Evolutionary conservation across 2,797 vertebrate genomes (phyloP).

Genomic region (Betta splendens): DNA sequence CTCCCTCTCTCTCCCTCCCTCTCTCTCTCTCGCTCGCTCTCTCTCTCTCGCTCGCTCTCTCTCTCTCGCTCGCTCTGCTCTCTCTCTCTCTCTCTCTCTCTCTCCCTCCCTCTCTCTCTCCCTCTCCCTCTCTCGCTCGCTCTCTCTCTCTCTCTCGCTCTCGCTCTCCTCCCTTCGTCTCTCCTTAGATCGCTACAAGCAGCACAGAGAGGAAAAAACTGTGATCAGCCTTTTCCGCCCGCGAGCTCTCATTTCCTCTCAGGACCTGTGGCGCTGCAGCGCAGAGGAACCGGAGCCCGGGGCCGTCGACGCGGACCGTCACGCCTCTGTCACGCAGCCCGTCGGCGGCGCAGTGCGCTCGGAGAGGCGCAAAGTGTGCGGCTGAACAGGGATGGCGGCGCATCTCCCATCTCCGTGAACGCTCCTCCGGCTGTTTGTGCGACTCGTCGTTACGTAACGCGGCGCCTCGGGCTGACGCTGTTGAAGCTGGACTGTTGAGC

Average conservation of each 20-base stretch:
- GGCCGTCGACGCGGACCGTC: background rate
- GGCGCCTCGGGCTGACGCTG: conserved; percentile 28
- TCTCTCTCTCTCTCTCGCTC: conserved; percentile 16
- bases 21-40: conserved; percentile 41
- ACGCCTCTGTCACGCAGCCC: conserved; percentile 14
- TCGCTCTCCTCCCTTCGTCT: conserved; percentile 39
- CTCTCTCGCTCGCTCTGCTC: no score
- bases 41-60: no score
- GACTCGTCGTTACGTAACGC: conserved; percentile 54
- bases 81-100: conserved; percentile 14
- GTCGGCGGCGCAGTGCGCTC: conserved; percentile 16
- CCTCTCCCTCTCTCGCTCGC: no score
- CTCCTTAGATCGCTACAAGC: conserved; percentile 50
- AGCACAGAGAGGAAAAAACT: conserved; percentile 43
- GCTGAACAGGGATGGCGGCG: conserved; percentile 46
- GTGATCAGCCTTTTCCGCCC: conserved; percentile 84
- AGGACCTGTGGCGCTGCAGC: conserved; percentile 52
- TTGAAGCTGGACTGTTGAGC: conserved; percentile 13
- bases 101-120: conserved; percentile 25
- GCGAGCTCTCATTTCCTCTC: conserved; percentile 79
- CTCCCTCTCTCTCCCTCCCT: conserved; percentile 12
- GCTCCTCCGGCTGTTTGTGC: conserved; percentile 30
- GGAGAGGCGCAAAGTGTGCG: conserved; percentile 17
- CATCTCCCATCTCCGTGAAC: conserved; percentile 36
- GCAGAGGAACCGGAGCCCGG: conserved; percentile 8